phyloP scores from a whole-genome alignment of 35 echinoderm and acorn worm species.

The Anneissia japonica region DNA sequence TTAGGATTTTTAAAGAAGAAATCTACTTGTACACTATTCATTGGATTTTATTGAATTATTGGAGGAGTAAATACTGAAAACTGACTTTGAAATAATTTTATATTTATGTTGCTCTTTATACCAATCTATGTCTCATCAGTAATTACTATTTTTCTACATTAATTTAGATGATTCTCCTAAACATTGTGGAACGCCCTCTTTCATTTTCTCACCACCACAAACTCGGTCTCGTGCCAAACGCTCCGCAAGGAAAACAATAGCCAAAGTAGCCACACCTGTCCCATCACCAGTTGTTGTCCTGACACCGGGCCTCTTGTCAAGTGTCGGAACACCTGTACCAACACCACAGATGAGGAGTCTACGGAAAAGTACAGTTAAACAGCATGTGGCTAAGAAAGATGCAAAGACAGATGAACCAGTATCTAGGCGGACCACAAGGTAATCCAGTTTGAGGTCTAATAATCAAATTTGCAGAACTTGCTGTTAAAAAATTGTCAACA shows the following conservation, averaged over 20 bases:
- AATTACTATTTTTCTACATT: background rate
- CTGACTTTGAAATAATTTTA: no score
- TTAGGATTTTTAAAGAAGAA: no score
- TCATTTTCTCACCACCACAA: constrained; percentile 76
- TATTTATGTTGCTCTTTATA: no score
- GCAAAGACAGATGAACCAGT: background rate
- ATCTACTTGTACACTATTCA: no score
- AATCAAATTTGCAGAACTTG: no score
- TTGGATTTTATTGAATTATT: no score
- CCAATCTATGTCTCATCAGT: no score
- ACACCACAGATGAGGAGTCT: background rate
- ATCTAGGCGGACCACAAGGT: background rate
- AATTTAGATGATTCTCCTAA: background rate
- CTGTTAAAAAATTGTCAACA: no score
- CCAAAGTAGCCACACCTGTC: background rate
- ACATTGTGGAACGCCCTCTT: constrained; percentile 28
- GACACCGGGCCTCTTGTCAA: background rate
- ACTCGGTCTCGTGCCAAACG: constrained; percentile 59
- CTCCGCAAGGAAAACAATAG: background rate
- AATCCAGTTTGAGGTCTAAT: no score
- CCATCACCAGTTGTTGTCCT: background rate
- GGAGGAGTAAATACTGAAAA: no score
- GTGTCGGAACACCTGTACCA: background rate
- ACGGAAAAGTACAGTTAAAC: background rate
- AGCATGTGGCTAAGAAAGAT: background rate